Evolutionary conservation across 2,113 vertebrate genomes (phyloP).

Genomic region (Tragelaphus imberbis): DNA sequence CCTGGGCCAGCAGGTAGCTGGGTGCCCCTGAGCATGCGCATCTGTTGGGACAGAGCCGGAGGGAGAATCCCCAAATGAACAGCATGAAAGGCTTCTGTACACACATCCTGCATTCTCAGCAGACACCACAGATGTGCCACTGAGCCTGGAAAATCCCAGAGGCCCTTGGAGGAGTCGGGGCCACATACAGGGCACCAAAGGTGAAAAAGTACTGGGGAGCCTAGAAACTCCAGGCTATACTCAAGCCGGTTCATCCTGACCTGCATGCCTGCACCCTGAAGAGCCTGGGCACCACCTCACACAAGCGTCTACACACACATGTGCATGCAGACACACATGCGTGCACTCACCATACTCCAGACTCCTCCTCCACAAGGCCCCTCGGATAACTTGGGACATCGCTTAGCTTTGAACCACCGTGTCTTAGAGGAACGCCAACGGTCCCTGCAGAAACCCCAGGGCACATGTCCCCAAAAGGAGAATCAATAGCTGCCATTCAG

Average conservation of each 20-base stretch:
- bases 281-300: background rate
- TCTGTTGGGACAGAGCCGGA: background rate
- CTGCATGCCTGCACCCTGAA: background rate
- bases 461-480: background rate
- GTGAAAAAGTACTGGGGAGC: background rate
- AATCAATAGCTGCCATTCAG: background rate
- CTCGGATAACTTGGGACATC: background rate
- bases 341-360: background rate
- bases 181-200: background rate
- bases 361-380: background rate
- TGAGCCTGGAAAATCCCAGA: background rate
- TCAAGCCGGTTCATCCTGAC: background rate
- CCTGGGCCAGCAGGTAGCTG: background rate
- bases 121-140: background rate
- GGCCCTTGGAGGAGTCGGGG: background rate
- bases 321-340: background rate
- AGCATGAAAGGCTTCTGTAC: background rate
- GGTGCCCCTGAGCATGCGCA: too few relatives aligned
- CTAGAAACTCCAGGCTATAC: background rate
- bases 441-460: background rate
- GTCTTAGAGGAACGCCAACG: background rate
- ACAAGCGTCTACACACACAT: fast-evolving
- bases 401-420: background rate
- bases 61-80: fast-evolving
- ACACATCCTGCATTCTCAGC: background rate